Evolutionary conservation across 2,888 invertebrate genomes (phyloP).

Genomic region (Troides aeacus): DNA sequence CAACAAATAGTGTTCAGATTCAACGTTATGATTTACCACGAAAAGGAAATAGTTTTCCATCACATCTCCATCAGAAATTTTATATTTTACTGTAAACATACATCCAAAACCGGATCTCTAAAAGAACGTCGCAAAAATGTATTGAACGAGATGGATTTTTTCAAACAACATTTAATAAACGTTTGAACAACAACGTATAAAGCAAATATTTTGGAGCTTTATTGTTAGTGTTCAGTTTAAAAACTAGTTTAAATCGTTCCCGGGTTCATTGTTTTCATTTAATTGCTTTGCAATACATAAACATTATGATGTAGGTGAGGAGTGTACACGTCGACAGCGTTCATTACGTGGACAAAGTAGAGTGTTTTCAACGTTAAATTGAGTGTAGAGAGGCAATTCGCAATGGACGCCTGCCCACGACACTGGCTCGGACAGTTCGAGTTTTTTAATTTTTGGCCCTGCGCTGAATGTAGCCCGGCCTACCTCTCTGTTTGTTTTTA

Average conservation of each 20-base stretch:
- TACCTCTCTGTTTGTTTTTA: constrained; percentile 48
- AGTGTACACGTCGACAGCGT: constrained; percentile 46
- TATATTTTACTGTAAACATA: neutral
- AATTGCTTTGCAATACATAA: constrained; percentile 37
- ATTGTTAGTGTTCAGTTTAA: neutral
- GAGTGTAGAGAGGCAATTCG: constrained; percentile 75
- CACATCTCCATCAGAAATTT: neutral
- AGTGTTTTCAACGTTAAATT: constrained; percentile 76
- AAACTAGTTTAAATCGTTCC: constrained; percentile 13
- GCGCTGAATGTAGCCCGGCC: constrained; percentile 39
- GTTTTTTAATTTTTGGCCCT: constrained; percentile 72
- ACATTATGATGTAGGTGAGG: constrained; percentile 47
- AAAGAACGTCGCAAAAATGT: too few species aligned
- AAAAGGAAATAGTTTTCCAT: too few species aligned
- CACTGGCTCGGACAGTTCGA: constrained; percentile 58
- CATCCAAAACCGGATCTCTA: neutral
- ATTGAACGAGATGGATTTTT: neutral
- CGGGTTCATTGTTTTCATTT: constrained; percentile 15
- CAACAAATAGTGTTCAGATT: too few species aligned
- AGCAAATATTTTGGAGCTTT: neutral
- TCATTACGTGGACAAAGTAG: constrained; percentile 73
- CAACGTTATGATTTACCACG: too few species aligned
- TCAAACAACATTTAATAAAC: neutral
- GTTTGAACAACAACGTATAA: neutral
- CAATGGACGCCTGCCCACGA: constrained; percentile 66